Evolutionary conservation across 1,140 invertebrate genomes (phyloP).

Genomic region (Psilanteris sp.): DNA sequence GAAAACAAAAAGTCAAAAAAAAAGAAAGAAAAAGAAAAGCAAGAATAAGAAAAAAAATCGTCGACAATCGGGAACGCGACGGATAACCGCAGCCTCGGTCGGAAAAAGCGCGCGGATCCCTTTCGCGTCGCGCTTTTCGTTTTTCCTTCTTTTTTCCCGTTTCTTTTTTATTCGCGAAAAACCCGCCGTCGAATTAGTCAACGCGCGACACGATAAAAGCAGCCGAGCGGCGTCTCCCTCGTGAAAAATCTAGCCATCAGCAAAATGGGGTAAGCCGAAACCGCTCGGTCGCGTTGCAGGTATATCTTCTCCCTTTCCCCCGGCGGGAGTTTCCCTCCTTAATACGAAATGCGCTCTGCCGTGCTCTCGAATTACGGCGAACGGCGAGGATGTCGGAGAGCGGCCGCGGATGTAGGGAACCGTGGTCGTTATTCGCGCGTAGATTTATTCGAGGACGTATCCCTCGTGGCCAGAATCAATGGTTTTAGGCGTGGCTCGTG

Average conservation of each 20-base stretch:
- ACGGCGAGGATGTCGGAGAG: constrained; percentile 18
- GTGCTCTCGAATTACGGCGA: constrained; percentile 49
- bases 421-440: constrained; percentile 55
- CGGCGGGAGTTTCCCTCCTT: constrained; percentile 43
- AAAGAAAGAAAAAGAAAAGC: too few relatives aligned
- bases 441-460: constrained; percentile 62
- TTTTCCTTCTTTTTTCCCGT: too few relatives aligned
- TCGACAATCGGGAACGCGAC: too few relatives aligned
- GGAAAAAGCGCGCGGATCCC: too few relatives aligned
- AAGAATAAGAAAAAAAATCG: too few relatives aligned
- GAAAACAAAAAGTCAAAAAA: too few relatives aligned
- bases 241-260: constrained; percentile 61
- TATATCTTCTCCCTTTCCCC: constrained; percentile 35
- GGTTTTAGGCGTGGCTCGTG: constrained; percentile 58
- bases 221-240: constrained; percentile 29
- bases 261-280: constrained; percentile 49
- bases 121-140: too few relatives aligned
- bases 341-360: constrained; percentile 46
- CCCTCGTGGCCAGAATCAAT: constrained; percentile 59
- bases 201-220: constrained; percentile 41
- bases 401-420: constrained; percentile 53
- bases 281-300: constrained; percentile 26
- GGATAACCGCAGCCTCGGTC: too few relatives aligned
- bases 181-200: constrained; percentile 57
- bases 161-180: too few relatives aligned